A percentile compares a stretch with the other conserved stretches of the same genome.
phyloP scores from a whole-genome alignment of 2,888 invertebrate genomes.

The Adelognathus sp. region DNA sequence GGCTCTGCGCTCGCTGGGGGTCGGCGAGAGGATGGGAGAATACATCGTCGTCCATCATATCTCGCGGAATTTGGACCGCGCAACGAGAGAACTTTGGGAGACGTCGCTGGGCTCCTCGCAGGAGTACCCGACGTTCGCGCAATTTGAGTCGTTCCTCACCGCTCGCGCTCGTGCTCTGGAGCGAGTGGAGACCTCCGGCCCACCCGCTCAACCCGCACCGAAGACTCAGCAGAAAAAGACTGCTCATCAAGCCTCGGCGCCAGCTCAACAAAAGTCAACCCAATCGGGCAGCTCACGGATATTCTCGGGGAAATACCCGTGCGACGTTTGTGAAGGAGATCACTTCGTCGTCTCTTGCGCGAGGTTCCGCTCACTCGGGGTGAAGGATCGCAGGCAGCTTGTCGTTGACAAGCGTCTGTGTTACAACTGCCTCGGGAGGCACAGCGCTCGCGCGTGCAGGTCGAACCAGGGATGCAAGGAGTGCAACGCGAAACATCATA shows the following conservation, averaged over 20 bases:
- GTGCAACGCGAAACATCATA: slow-evolving; percentile 14
- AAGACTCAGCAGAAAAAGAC: no score
- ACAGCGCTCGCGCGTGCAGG: neutral
- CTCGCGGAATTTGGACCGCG: neutral
- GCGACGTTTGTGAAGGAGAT: neutral
- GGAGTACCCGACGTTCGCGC: neutral
- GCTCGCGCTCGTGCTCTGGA: no score
- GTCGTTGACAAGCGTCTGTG: neutral
- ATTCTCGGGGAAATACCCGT: no score
- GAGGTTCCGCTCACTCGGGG: neutral
- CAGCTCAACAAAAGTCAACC: no score
- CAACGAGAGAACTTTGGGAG: neutral
- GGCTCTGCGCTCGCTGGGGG: neutral
- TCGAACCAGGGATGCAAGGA: neutral
- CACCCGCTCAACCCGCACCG: no score
- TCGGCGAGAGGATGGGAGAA: neutral
- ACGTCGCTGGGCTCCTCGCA: neutral
- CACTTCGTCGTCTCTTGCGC: slow-evolving; percentile 34
- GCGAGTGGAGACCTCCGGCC: no score
- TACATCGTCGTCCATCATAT: neutral
- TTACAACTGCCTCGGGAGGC: slow-evolving; percentile 48
- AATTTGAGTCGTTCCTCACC: no score
- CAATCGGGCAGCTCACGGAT: no score
- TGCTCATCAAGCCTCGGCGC: no score
- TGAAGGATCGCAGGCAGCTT: neutral